A percentile compares a stretch with the other conserved stretches of the same genome.
Evolutionary conservation across 2,797 vertebrate genomes (phyloP).

Genomic region (Sebastes reedi): DNA sequence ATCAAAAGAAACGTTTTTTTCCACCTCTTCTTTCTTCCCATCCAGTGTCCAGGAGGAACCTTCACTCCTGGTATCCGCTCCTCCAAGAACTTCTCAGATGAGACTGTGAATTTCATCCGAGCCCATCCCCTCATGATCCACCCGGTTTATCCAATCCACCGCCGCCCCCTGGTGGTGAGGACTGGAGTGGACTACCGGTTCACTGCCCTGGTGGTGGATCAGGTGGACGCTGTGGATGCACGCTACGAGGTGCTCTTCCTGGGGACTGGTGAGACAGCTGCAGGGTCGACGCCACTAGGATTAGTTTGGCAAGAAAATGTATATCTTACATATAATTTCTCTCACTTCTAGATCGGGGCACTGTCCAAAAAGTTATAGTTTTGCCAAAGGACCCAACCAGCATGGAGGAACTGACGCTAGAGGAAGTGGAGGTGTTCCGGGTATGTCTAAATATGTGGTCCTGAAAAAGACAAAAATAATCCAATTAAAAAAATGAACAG

Average conservation of each 20-base stretch:
- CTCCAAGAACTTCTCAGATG: slow-evolving; percentile 87
- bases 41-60: slow-evolving; percentile 88
- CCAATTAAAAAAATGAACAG: background rate
- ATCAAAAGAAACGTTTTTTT: background rate
- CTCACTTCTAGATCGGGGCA: slow-evolving; percentile 82
- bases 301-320: background rate
- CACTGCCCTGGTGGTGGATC: slow-evolving; percentile 87
- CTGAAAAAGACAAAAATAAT: background rate
- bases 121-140: slow-evolving; percentile 88
- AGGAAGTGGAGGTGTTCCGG: slow-evolving; percentile 89
- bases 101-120: slow-evolving; percentile 87
- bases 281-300: background rate
- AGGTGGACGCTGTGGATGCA: slow-evolving; percentile 88
- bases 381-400: slow-evolving; percentile 83
- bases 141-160: slow-evolving; percentile 86
- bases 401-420: slow-evolving; percentile 87
- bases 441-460: slow-evolving; percentile 63
- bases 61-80: slow-evolving; percentile 87
- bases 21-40: background rate
- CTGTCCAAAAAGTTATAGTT: slow-evolving; percentile 89
- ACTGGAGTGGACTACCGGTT: slow-evolving; percentile 87
- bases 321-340: background rate
- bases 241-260: slow-evolving; percentile 89
- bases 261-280: slow-evolving; percentile 82
- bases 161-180: slow-evolving; percentile 87